Percentiles rank a stretch among this genome's conserved stretches.
phyloP scores from a whole-genome alignment of 2,113 vertebrate genomes.

The Entomyzon cyanotis region DNA sequence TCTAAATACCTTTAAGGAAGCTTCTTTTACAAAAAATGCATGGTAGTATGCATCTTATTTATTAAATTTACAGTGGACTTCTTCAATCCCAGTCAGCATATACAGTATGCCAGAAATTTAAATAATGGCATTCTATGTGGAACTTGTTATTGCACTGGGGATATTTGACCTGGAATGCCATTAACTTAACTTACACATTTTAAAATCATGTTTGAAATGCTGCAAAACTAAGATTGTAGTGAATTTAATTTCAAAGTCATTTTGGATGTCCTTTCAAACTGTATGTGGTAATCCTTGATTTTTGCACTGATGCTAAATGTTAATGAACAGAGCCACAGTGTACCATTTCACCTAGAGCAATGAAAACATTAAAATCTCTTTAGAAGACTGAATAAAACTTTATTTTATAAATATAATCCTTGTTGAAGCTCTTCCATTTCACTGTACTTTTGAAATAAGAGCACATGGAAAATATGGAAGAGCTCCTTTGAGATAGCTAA shows the following conservation, averaged over 20 bases:
- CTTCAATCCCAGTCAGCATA: constrained; percentile 15
- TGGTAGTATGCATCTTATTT: constrained; percentile 48
- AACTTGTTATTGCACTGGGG: constrained; percentile 57
- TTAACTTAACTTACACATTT: constrained; percentile 76
- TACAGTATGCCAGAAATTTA: constrained; percentile 54
- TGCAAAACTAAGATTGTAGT: constrained; percentile 74
- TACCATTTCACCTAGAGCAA: constrained; percentile 79
- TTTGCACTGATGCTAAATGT: constrained; percentile 77
- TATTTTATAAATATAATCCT: constrained; percentile 88
- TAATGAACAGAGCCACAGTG: constrained; percentile 78
- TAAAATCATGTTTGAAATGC: constrained; percentile 75
- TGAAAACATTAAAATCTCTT: constrained; percentile 85
- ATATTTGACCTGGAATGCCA: constrained; percentile 74
- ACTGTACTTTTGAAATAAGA: constrained; percentile 85
- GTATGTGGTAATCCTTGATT: constrained; percentile 78
- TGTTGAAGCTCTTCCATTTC: constrained; percentile 77
- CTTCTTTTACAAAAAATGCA: background rate
- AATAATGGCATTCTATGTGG: constrained; percentile 65
- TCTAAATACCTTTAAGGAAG: background rate
- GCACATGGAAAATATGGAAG: constrained; percentile 84
- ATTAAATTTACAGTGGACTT: constrained; percentile 18
- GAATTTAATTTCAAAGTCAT: constrained; percentile 80
- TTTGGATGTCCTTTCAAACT: constrained; percentile 74
- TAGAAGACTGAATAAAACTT: constrained; percentile 84
- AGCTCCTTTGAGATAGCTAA: constrained; percentile 82